Percentiles rank a stretch among this genome's conserved stretches.
These are phyloP conservation scores for Cheiracanthium punctorium DNA, from an alignment of 2,888 invertebrate genomes.

Conservation along the genomic window DNA sequence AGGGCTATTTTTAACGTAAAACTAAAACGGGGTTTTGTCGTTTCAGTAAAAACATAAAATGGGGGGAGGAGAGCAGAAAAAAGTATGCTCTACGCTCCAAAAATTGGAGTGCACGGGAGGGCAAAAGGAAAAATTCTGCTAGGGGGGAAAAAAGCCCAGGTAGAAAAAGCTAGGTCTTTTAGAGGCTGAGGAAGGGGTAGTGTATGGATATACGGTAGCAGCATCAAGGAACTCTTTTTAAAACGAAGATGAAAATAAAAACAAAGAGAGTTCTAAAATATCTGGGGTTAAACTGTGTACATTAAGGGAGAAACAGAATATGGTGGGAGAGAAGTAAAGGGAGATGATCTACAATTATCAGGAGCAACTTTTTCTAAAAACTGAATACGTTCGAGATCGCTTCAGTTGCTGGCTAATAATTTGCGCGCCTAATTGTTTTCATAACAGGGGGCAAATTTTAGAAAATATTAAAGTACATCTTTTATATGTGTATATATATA, in stretches of 20 bases:
- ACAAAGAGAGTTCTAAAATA: not conserved
- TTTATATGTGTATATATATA: too few relatives aligned
- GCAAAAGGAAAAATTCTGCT: not conserved
- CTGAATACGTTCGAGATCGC: too few relatives aligned
- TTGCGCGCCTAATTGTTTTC: too few relatives aligned
- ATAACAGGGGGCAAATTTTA: too few relatives aligned
- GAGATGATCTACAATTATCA: too few relatives aligned
- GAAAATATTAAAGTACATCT: too few relatives aligned
- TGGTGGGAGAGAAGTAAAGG: not conserved
- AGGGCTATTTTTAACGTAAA: constrained; percentile 45
- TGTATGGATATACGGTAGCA: not conserved
- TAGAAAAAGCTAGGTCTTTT: not conserved
- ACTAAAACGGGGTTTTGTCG: constrained; percentile 41
- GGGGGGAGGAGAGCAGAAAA: not conserved
- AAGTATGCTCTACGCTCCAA: constrained; percentile 19
- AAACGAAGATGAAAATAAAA: not conserved
- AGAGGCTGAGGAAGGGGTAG: too few relatives aligned
- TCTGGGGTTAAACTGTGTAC: not conserved
- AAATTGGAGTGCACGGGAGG: constrained; percentile 8
- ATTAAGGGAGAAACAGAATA: not conserved
- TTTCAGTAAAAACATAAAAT: constrained; percentile 26
- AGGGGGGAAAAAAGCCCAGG: not conserved
- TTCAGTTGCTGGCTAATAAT: too few relatives aligned
- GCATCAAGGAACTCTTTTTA: not conserved
- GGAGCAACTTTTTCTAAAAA: too few relatives aligned